Base-by-base conservation (phyloP, 2,888 invertebrate species). In the Chesias legatella region DNA sequence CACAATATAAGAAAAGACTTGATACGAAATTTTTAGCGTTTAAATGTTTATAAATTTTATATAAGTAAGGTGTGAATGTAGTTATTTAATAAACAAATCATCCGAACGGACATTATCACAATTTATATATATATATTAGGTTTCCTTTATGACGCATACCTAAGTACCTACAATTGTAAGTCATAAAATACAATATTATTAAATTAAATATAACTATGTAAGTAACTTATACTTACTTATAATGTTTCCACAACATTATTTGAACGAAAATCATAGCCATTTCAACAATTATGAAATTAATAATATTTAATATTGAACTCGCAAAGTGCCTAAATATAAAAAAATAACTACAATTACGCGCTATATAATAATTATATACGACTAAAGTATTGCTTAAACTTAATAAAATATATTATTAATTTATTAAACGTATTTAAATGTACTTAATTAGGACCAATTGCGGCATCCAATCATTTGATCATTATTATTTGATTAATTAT, bases 1-100 rank as follows among this genome's bases (percentile, higher is more conserved):
- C 85, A 72, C 60, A 58, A 58, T 60, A 47, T 50, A 73, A 62
- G 73, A 84, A 85, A 86, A 85, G 86, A 85, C 85, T 85, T 85
- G 61, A 79, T 68, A 73, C 73, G 69, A 80, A 84, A 82, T 74
- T 79, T 70, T 74, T 73, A 63, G 67, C 60, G 64, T 59, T 58
- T 60, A 64, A 59, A 58, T 40, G 52, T 53, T 56, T 57, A 53
- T 57, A 59, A 47, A 61, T 54, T 58, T 38, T 58, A 56, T 57
- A 56, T 55, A 51, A 50, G 1, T 56, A 58, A 45, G 21, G 25
- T 44, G 42, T 45, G 39, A 38, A 23, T 43, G 51, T 57, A 50
- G 56, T 58, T 57, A 54, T 53, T 58, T 60, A 48, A 42, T 36
- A 46, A 22, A 27, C 23, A 13, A 26, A 29, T 17, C 13, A n/a